phyloP scores from a whole-genome alignment of 2,888 invertebrate species.

The Tiliacea aurago region DNA sequence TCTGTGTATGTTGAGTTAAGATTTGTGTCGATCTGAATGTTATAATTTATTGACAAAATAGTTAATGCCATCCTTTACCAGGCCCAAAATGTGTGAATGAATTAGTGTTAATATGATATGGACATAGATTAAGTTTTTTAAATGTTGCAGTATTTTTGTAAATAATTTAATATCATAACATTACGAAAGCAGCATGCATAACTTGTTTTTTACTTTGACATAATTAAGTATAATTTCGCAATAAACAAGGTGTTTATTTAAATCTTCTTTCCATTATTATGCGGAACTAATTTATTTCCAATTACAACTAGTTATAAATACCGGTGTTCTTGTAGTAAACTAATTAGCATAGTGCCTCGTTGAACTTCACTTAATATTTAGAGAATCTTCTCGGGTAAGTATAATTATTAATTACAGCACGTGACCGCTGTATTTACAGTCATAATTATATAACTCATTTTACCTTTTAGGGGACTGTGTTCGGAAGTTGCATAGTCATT shows the following conservation, averaged over 20 bases:
- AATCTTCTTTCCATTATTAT: slow-evolving; percentile 37
- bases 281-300: slow-evolving; percentile 13
- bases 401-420: not conserved
- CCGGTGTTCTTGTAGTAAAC: not conserved
- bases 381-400: not conserved
- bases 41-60: slow-evolving; percentile 72
- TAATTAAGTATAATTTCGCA: slow-evolving; percentile 66
- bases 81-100: slow-evolving; percentile 59
- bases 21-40: slow-evolving; percentile 85
- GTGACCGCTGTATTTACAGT: not conserved
- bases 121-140: slow-evolving; percentile 60
- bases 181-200: slow-evolving; percentile 57
- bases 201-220: slow-evolving; percentile 72
- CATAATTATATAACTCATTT: not conserved
- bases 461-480: not conserved
- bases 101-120: slow-evolving; percentile 45
- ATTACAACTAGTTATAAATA: slow-evolving; percentile 10
- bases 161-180: slow-evolving; percentile 68
- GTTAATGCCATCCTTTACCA: slow-evolving; percentile 44
- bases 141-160: slow-evolving; percentile 61
- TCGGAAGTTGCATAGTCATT: not conserved
- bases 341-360: not conserved
- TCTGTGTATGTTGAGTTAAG: slow-evolving; percentile 65
- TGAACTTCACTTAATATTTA: slow-evolving; percentile 11
- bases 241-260: slow-evolving; percentile 64